A percentile compares a stretch with the other conserved stretches of the same genome.
Evolutionary conservation across 2,888 invertebrate genomes (phyloP).

Genomic region (Coremacera marginata): DNA sequence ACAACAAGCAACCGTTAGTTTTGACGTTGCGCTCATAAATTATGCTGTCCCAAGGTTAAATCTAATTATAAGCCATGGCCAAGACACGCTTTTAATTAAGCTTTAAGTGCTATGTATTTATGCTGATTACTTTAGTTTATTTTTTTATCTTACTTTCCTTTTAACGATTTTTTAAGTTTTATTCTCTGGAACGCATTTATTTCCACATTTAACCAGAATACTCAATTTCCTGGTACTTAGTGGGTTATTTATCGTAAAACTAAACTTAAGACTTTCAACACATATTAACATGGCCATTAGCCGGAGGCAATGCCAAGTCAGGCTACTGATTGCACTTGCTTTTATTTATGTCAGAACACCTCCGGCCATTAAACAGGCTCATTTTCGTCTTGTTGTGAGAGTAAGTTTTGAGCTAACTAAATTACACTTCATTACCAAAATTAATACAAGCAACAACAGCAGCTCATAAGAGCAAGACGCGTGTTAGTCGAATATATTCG

Average conservation of each 20-base stretch:
- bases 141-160: background rate
- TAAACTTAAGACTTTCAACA: background rate
- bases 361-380: background rate
- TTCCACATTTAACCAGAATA: background rate
- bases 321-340: conserved; percentile 6
- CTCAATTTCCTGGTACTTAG: background rate
- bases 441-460: background rate
- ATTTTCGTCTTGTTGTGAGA: background rate
- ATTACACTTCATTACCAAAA: conserved; percentile 37
- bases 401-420: conserved; percentile 15
- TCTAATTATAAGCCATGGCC: conserved; percentile 2
- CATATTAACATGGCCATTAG: background rate
- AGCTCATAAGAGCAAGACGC: background rate
- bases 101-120: background rate
- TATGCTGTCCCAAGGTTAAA: background rate
- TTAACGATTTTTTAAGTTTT: no score
- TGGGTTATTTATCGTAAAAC: no score
- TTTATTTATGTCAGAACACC: conserved; percentile 13
- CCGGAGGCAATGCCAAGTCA: background rate
- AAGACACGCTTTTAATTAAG: conserved; percentile 3
- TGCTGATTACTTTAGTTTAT: background rate
- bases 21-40: conserved; percentile 10
- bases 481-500: background rate
- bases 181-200: background rate
- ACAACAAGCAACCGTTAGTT: conserved; percentile 12